Base-by-base conservation (phyloP, 2,113 vertebrate species). In the Oceanites oceanicus region DNA sequence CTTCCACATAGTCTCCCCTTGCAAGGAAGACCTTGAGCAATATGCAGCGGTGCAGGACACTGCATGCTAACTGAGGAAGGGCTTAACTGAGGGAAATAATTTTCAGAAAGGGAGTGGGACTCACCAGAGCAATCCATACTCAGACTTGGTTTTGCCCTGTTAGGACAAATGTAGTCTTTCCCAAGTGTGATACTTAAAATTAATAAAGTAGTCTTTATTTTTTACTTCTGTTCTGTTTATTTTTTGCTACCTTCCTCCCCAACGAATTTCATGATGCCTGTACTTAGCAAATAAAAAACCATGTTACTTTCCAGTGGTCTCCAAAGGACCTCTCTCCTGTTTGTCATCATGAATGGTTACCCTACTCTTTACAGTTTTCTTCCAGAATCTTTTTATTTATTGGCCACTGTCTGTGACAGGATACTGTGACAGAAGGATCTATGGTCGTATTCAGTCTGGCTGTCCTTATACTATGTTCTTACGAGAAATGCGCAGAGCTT, bases 11-110 rank as follows among this genome's bases (percentile, higher is more conserved):
- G 36, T 22, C 6, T 86, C 4, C 20, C 29, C 27, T 74, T 71
- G 32, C 25, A 86, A 72, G 56, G 34, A 65, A 82, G 29, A 71
- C 18, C 14, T 19, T 58, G 42, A 76, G 19, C 16, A 12, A 30
- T 27, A 12, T 0, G 4, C 0, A 53, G 10, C 0, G 0, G 11
- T 47, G 32, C 13, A 56, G 68, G 82, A 22, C 36, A 40, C 17
- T 21, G 25, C 2, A 2, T 17, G 12, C 8, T n/a, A 25, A 19
- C 27, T 42, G 36, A n/a, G 9, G 11, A 81, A 62, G 8, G 11
- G 22, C 17, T 96, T 10, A 10, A n/a, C 42, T 16, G 42, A 45
- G 55, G 23, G 21, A 83, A 71, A 66, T 7, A 0, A 20, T 67
- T 78, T 92, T 71, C 68, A 75, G 56, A 56, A 90, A 52, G 15